Percentiles rank a stretch among this genome's conserved stretches.
Conservation (phyloP, 2,797 vertebrate species). For the Sciurus carolinensis region DNA sequence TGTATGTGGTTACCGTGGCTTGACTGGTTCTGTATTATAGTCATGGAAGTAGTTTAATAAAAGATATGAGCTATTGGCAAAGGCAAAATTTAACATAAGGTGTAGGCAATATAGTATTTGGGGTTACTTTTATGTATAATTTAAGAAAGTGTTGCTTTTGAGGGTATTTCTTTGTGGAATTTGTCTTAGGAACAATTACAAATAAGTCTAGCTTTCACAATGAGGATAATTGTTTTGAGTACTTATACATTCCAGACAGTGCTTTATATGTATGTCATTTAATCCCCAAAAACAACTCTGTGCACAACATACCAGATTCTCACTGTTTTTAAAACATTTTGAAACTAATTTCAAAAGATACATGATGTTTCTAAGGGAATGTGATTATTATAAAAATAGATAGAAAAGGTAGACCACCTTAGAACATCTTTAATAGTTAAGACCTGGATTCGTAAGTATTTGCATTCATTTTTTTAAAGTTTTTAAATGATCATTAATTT, state of each 20-base stretch:
- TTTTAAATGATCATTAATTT: slow-evolving; percentile 42
- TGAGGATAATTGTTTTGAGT: neutral
- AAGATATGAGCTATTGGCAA: slow-evolving; percentile 12
- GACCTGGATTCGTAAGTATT: slow-evolving; percentile 7
- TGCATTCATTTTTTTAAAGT: slow-evolving; percentile 4
- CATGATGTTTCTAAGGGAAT: slow-evolving; percentile 32
- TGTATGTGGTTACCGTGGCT: neutral
- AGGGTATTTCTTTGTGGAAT: slow-evolving; percentile 1
- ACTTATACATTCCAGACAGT: neutral
- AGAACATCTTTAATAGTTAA: neutral
- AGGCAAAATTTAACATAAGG: neutral
- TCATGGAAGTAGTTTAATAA: neutral
- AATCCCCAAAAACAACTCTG: neutral
- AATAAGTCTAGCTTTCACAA: neutral
- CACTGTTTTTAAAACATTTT: neutral
- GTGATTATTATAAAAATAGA: slow-evolving; percentile 6
- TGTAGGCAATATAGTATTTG: neutral
- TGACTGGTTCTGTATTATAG: neutral
- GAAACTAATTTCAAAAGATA: slow-evolving; percentile 51
- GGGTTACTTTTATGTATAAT: neutral
- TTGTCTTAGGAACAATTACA: slow-evolving; percentile 22
- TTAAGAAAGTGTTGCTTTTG: slow-evolving; percentile 51
- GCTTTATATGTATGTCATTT: neutral
- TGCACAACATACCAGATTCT: neutral
- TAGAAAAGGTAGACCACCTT: neutral